Evolutionary conservation across 2,113 vertebrate species (phyloP).

Genomic region (Pseudorectes ferrugineus): DNA sequence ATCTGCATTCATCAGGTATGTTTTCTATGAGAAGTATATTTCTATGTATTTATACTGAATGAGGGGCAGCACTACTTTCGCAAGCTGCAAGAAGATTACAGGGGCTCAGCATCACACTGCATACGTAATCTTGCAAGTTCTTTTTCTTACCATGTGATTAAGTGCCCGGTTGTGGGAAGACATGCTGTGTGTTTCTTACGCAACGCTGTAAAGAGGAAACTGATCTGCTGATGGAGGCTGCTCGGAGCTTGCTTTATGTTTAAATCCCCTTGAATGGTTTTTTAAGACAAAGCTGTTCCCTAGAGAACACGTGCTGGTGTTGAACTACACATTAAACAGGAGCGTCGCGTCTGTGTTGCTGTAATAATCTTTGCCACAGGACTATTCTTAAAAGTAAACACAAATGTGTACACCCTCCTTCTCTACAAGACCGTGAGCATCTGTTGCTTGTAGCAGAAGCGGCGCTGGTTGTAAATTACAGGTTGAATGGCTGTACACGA

Average conservation of each 20-base stretch:
- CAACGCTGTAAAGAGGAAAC: neutral
- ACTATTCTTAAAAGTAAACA: neutral
- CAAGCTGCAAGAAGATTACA: neutral
- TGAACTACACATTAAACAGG: accelerated
- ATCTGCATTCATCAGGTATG: neutral
- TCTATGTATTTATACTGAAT: neutral
- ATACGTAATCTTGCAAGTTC: accelerated
- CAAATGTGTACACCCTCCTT: neutral
- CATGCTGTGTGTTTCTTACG: accelerated
- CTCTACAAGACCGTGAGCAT: neutral
- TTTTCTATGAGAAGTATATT: neutral
- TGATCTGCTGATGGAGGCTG: neutral
- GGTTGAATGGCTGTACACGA: neutral
- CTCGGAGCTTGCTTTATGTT: neutral
- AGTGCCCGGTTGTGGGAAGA: neutral
- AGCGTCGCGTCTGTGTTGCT: accelerated
- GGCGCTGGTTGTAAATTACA: neutral
- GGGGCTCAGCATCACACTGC: neutral
- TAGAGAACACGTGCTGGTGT: accelerated
- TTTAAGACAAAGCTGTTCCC: neutral
- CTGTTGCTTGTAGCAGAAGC: neutral
- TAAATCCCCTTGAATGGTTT: neutral
- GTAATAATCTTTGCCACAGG: neutral
- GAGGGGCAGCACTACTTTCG: neutral
- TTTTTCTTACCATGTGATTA: neutral